Base-by-base conservation (phyloP, 2,113 vertebrate genomes). In the Peromyscus leucopus region DNA sequence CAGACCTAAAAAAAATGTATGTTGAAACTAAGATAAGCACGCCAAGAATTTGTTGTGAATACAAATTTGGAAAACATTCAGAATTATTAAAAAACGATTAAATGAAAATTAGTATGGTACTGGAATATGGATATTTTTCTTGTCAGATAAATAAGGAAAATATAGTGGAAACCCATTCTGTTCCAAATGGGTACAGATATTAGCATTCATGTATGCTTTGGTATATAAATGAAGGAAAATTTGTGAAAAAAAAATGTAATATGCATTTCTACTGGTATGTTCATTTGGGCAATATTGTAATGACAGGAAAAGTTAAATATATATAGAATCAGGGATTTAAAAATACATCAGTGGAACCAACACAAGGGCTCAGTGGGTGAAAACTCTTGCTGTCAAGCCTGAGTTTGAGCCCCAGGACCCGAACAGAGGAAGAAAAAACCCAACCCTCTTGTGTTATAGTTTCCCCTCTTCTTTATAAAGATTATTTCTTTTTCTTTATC, bases 61-160 rank as follows among this genome's bases (percentile, higher is more conserved):
- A 75, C 28, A 80, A 85, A 82, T 74, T 75, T 7, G 7, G 42
- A 48, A 91, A 90, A 26, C 3, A 55, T 16, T 72, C 65, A 55
- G 12, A 39, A 61, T 33, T 85, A 42, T 92, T 92, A 90, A 16
- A 86, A 88, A 90, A 94, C 61, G n/a, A 82, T 82, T 46, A 83
- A 93, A 72, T 89, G 42, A 79, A 79, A 86, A 87, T 88, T 33
- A 42, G 31, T 63, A 16, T 2, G 33, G 5, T n/a, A 78, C 48
- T 83, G 55, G 85, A 39, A 93, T 82, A 89, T 4, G 22, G 16
- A 16, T 22, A 1, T 76, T 90, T 95, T 78, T 74, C 48, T n/a
- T 94, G 17, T 92, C 26, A 88, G 4, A 61, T 72, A 48, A 0
- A 55, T 65, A 90, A 95, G 92, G 17, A 80, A 55, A 92, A 63